phyloP scores from a whole-genome alignment of 2,888 invertebrate genomes.

The Iselma pallidipennis region DNA sequence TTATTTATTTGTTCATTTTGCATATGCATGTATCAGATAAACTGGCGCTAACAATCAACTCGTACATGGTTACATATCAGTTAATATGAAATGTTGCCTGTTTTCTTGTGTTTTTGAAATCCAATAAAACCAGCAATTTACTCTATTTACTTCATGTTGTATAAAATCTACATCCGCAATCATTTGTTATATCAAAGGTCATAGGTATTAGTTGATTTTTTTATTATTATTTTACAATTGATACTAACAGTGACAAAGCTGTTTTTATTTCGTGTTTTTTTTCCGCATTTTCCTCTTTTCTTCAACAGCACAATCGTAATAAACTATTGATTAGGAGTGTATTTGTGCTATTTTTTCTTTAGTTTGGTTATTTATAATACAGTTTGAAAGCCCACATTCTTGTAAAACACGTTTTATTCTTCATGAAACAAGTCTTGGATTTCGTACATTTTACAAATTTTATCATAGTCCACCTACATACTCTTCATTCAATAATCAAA shows the following conservation, averaged over 20 bases:
- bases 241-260: no score
- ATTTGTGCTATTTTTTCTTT: background rate
- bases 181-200: no score
- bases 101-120: no score
- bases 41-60: no score
- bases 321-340: background rate
- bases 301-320: background rate
- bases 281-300: background rate
- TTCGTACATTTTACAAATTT: background rate
- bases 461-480: background rate
- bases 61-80: no score
- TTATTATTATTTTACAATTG: no score
- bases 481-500: background rate
- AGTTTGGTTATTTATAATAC: background rate
- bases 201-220: no score
- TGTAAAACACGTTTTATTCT: background rate
- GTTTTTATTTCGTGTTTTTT: background rate
- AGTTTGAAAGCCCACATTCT: background rate
- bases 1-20: constrained; percentile 16
- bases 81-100: no score
- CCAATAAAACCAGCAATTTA: no score
- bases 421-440: background rate
- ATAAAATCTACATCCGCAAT: no score
- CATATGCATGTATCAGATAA: background rate
- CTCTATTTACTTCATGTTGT: no score